Evolutionary conservation across 2,113 vertebrate species (phyloP).

Genomic region (Planiliza haematocheilus): DNA sequence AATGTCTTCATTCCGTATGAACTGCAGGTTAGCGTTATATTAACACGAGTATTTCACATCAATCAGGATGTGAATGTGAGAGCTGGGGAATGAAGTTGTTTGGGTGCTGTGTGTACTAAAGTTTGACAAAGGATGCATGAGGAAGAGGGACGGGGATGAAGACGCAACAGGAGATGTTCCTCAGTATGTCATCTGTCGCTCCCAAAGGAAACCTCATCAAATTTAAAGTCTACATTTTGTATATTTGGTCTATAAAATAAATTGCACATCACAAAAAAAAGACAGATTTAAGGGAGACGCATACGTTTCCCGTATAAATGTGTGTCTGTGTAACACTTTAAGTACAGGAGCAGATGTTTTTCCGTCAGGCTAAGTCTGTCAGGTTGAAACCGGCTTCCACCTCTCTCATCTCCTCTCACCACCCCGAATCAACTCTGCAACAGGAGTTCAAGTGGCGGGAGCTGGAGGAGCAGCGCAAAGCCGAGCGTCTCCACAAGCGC

Average conservation of each 20-base stretch:
- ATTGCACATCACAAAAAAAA: too few species aligned
- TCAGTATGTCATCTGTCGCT: too few species aligned
- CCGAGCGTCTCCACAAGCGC: conserved; percentile 94
- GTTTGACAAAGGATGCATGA: too few species aligned
- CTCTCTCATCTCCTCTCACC: conserved; percentile 25
- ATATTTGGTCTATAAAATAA: too few species aligned
- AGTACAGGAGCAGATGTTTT: background rate
- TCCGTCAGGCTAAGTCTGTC: background rate
- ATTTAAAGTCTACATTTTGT: too few species aligned
- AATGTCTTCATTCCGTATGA: background rate
- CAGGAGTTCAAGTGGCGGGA: conserved; percentile 98
- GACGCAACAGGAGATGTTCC: too few species aligned
- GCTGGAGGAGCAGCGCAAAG: conserved; percentile 96
- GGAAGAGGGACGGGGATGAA: too few species aligned
- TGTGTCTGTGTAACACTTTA: background rate
- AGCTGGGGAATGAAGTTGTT: too few species aligned
- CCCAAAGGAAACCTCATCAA: too few species aligned
- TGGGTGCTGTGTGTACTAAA: too few species aligned
- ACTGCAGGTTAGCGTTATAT: background rate
- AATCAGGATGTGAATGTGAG: too few species aligned
- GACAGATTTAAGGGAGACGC: background rate
- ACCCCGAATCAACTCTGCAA: conserved; percentile 64
- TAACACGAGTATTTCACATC: too few species aligned
- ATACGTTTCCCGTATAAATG: background rate
- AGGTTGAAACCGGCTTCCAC: background rate